Base-by-base conservation (phyloP, 2,797 vertebrate species). In the Enteromius treurensis region DNA sequence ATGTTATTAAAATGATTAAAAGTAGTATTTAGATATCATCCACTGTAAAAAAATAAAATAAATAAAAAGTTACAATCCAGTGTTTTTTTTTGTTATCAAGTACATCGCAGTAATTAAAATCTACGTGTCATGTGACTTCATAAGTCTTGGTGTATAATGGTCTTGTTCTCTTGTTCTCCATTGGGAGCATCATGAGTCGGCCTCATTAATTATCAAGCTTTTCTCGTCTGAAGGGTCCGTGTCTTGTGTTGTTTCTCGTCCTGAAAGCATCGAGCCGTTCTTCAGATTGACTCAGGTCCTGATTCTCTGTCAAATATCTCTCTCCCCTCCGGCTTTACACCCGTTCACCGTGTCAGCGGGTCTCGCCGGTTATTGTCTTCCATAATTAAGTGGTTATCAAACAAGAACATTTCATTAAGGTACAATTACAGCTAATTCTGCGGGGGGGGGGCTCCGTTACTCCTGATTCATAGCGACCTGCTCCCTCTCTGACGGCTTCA, bases 361-460 rank as follows among this genome's bases (percentile, higher is more conserved):
- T 94, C 93, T 90, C 93, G 87, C 86, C 86, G 89, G 91, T 96
- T 95, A 96, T 96, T 96, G 95, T 96, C 95, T 96, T 91, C 93
- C 91, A 94, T 96, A 96, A 97, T 97, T 96, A 97, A 96, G 93
- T 93, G 94, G 94, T 97, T 96, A 96, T 97, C 95, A 96, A 96
- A 96, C 95, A 96, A 95, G 96, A 95, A 94, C 94, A 94, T 96
- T 97, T 97, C 95, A 96, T 97, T 97, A 97, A 89, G 86, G 92
- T 91, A 94, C 96, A 97, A 96, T 97, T 97, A 96, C 92, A 93
- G 93, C 94, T 96, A 95, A 95, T 96, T 96, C 94, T 92, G 91
- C 91, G 89, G 92, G 95, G 85, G 94, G 93, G 80, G 84, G n/a
- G n/a, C 85, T 79, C 84, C 88, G 94, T 94, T 95, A 94, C 94